Conservation (phyloP, 35 echinoderm and acorn worm species). For the Stichopus chloronotus region DNA sequence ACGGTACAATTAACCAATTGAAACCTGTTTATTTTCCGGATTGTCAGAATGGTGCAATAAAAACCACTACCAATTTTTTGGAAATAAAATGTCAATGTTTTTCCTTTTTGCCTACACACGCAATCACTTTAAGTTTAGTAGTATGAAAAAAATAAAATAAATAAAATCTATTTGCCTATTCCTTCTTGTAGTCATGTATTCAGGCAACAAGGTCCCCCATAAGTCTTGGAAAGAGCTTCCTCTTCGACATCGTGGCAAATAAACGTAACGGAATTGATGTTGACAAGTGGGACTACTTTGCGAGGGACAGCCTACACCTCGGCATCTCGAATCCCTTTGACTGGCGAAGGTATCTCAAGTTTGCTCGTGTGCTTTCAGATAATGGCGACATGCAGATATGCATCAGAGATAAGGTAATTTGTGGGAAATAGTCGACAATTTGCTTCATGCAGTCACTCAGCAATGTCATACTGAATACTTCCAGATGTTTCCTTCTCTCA, state of each 20-base stretch:
- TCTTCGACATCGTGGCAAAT: constrained; percentile 94
- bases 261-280: constrained; percentile 89
- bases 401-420: constrained; percentile 82
- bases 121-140: no score
- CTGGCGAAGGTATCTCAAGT: constrained; percentile 75
- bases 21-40: no score
- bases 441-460: no score
- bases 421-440: neutral
- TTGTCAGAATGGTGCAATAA: no score
- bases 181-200: neutral
- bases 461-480: no score
- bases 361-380: constrained; percentile 71
- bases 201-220: constrained; percentile 43
- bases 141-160: no score
- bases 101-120: no score
- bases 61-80: no score
- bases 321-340: constrained; percentile 91
- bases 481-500: no score
- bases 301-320: constrained; percentile 82
- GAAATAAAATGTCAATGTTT: no score
- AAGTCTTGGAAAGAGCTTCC: constrained; percentile 74
- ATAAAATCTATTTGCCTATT: no score
- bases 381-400: constrained; percentile 84
- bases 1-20: no score
- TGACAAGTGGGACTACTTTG: constrained; percentile 95